phyloP scores from a whole-genome alignment of 2,888 invertebrate genomes.

The Melolontha melolontha region DNA sequence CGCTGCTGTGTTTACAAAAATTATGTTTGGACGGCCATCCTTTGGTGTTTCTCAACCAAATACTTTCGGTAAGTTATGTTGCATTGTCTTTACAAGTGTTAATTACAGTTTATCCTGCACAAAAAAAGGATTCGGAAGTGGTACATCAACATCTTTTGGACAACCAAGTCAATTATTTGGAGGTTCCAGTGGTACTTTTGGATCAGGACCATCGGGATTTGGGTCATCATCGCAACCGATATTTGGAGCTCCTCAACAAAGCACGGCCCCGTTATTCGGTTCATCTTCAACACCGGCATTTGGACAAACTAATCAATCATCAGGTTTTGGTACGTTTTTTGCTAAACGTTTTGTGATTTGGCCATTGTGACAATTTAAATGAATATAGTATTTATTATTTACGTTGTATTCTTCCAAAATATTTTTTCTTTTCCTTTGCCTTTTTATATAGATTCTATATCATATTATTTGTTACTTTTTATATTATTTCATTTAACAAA shows the following conservation, averaged over 20 bases:
- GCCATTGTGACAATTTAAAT: slow-evolving; percentile 50
- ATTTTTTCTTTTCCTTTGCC: no score
- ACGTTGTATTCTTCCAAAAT: no score
- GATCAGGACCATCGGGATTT: slow-evolving; percentile 76
- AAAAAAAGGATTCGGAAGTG: slow-evolving; percentile 45
- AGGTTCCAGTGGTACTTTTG: slow-evolving; percentile 72
- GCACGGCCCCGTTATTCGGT: slow-evolving; percentile 73
- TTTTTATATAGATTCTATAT: no score
- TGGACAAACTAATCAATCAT: slow-evolving; percentile 67
- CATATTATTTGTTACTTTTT: no score
- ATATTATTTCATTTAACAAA: no score
- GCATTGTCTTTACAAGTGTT: background rate
- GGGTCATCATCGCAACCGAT: slow-evolving; percentile 71
- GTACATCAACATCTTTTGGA: slow-evolving; percentile 38
- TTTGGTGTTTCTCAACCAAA: slow-evolving; percentile 41
- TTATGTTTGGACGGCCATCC: slow-evolving; percentile 42
- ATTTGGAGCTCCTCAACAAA: slow-evolving; percentile 70
- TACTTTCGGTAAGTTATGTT: slow-evolving; percentile 40
- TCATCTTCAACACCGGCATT: slow-evolving; percentile 73
- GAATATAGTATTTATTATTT: background rate
- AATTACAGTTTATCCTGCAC: background rate
- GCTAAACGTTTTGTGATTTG: slow-evolving; percentile 48
- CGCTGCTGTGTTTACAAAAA: background rate
- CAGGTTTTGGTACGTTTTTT: slow-evolving; percentile 57
- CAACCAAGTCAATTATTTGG: slow-evolving; percentile 63